These are phyloP conservation scores for Drosophila bocki DNA, from an alignment of 1,140 invertebrate species.

Conservation along the genomic window DNA sequence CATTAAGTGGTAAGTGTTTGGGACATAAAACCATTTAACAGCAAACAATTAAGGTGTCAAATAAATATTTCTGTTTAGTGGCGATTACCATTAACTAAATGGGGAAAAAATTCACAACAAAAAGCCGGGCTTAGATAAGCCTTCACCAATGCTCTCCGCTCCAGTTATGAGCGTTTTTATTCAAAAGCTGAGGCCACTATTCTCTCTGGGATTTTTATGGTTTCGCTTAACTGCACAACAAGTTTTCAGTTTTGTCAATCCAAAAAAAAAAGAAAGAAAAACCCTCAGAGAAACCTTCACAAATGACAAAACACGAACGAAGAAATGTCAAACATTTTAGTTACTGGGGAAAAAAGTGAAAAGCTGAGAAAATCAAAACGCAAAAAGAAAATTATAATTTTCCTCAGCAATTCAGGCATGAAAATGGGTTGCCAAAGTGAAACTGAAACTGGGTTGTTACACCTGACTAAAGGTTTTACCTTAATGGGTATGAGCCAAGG, in stretches of 20 bases:
- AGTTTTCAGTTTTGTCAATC: constrained; percentile 43
- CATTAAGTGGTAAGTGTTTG: constrained; percentile 53
- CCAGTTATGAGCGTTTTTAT: constrained; percentile 47
- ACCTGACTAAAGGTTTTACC: constrained; percentile 17
- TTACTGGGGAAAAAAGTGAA: constrained; percentile 56
- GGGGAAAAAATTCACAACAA: constrained; percentile 10
- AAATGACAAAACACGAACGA: constrained; percentile 27
- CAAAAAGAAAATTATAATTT: constrained; percentile 58
- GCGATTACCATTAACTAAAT: constrained; percentile 12
- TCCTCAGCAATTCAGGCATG: constrained; percentile 55
- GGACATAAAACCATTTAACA: constrained; percentile 36
- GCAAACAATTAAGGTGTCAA: constrained; percentile 30
- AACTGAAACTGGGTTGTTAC: constrained; percentile 35
- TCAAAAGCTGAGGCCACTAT: constrained; percentile 6
- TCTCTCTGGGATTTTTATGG: constrained; percentile 31
- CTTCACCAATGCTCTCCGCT: constrained; percentile 33
- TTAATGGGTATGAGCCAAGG: constrained; percentile 26
- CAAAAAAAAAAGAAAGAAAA: constrained; percentile 29
- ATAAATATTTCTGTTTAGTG: constrained; percentile 31
- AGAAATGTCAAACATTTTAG: constrained; percentile 49
- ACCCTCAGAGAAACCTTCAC: constrained; percentile 32
- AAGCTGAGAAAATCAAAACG: constrained; percentile 50
- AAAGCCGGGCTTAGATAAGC: constrained; percentile 17
- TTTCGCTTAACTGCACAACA: constrained; percentile 46
- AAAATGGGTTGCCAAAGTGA: constrained; percentile 47